Base-by-base conservation (phyloP, 1,140 invertebrate species). In the Colletes latitarsis region DNA sequence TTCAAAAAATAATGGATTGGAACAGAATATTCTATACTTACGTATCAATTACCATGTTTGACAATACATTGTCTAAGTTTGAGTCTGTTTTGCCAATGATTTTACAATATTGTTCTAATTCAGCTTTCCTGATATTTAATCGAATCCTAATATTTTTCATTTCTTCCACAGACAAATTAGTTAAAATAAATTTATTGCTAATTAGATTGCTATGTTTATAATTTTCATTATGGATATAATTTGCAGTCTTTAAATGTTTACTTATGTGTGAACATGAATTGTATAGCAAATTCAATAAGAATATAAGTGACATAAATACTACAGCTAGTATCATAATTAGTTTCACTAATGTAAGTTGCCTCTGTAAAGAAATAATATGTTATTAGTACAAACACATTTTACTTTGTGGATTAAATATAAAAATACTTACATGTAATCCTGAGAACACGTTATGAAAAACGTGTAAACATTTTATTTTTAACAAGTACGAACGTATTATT, bases 1-100 rank as follows among this genome's bases (percentile, higher is more conserved):
- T 62, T 55, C n/a, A 15, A 12, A 55, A 63, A n/a, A 0, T 52
- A 64, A 19, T 8, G 21, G 41, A 21, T 2, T 30, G 30, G n/a
- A 39, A 41, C n/a, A 6, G 58, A 49, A 19, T 43, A 39, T 52
- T 1, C n/a, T 41, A 30, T 73, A 82, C 90, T 89, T 78, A 92
- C 91, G 68, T 81, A 64, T 92, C 88, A 46, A 92, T 57, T 57
- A 92, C 86, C 52, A 92, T 88, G 53, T 89, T 91, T 1, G 82
- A 88, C 21, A 90, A 19, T 6, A 80, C 69, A 19, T 62, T 71
- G 14, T 89, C 73, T 10, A 86, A 58, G 9, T 83, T 71, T 41
- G 68, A 58, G 3, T 41, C 43, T 39, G 43, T 60, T 19, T 43
- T 67, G 15, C 8, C 46, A 14, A 85, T 64, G 4, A 6, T 75